A percentile compares a stretch with the other conserved stretches of the same genome.
Evolutionary conservation across 64 coral and sea anemone genomes (phyloP).

Genomic region (Stylophora pistillata): DNA sequence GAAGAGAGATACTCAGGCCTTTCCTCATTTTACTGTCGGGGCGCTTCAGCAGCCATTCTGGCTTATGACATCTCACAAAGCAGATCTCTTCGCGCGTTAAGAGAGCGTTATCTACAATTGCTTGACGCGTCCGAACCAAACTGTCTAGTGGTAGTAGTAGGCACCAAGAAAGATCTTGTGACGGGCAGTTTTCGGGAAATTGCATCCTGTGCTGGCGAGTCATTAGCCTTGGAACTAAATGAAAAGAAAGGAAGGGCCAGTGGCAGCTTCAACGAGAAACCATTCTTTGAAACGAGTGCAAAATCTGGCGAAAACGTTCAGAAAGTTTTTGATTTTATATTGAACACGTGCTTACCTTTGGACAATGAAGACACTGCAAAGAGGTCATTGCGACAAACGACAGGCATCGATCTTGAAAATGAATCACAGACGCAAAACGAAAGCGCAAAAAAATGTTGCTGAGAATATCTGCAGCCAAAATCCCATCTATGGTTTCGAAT

Average conservation of each 20-base stretch:
- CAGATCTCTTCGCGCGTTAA: slow-evolving; percentile 53
- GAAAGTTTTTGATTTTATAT: slow-evolving; percentile 90
- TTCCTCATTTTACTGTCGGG: slow-evolving; percentile 97
- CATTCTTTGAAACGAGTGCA: slow-evolving; percentile 95
- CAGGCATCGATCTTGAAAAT: slow-evolving; percentile 68
- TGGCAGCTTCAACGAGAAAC: slow-evolving; percentile 44
- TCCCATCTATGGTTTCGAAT: no score
- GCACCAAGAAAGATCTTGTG: slow-evolving; percentile 87
- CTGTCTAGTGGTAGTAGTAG: slow-evolving; percentile 82
- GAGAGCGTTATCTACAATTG: slow-evolving; percentile 82
- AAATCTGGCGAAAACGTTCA: slow-evolving; percentile 94
- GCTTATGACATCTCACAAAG: slow-evolving; percentile 78
- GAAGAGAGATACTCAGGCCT: slow-evolving; percentile 95
- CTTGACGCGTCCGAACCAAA: slow-evolving; percentile 81
- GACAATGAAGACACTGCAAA: slow-evolving; percentile 60
- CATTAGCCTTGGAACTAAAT: slow-evolving; percentile 70
- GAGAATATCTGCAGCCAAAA: background rate
- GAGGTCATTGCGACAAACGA: slow-evolving; percentile 33
- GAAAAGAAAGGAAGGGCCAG: slow-evolving; percentile 54
- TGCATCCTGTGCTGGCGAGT: slow-evolving; percentile 41
- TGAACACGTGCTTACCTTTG: slow-evolving; percentile 83
- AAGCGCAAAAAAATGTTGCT: background rate
- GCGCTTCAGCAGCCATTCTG: slow-evolving; percentile 93
- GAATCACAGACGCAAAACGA: background rate
- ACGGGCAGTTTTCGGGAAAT: slow-evolving; percentile 51